These are phyloP conservation scores for Agrotis clavis DNA, from an alignment of 2,888 invertebrate genomes.

Conservation along the genomic window DNA sequence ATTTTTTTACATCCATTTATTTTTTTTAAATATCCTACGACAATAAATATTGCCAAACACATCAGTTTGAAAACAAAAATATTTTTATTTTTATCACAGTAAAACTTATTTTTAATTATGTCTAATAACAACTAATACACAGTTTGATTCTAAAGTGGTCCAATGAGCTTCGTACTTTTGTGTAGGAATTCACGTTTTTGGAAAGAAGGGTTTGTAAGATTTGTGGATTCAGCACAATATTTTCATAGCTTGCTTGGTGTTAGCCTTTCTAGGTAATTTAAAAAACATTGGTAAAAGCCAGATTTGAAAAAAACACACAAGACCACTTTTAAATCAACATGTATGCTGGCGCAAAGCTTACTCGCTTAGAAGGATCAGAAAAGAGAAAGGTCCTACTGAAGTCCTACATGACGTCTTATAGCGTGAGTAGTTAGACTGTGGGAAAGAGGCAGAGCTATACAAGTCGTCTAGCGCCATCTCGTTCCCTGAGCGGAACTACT, in stretches of 20 bases:
- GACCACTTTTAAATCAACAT: conserved; percentile 10
- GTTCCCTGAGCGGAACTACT: too few relatives aligned
- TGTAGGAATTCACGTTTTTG: neutral
- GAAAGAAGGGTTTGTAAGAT: neutral
- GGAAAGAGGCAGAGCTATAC: too few relatives aligned
- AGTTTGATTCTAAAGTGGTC: neutral
- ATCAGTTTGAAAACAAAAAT: conserved; percentile 60
- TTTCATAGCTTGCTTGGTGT: too few relatives aligned
- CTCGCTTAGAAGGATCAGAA: conserved; percentile 16
- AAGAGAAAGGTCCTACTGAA: neutral
- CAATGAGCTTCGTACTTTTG: neutral
- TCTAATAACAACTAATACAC: conserved; percentile 33
- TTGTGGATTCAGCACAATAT: too few relatives aligned
- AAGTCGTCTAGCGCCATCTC: too few relatives aligned
- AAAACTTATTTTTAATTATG: conserved; percentile 47
- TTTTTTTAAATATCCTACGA: conserved; percentile 45
- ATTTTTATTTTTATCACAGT: conserved; percentile 70
- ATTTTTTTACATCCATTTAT: conserved; percentile 59
- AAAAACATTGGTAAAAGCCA: neutral
- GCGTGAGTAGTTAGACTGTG: too few relatives aligned
- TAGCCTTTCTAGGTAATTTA: too few relatives aligned
- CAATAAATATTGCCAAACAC: conserved; percentile 67
- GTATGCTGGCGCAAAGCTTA: conserved; percentile 12
- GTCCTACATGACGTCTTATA: neutral
- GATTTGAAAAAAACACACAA: neutral